Base-by-base conservation (phyloP, 2,888 invertebrate species). In the Eledona agricola region DNA sequence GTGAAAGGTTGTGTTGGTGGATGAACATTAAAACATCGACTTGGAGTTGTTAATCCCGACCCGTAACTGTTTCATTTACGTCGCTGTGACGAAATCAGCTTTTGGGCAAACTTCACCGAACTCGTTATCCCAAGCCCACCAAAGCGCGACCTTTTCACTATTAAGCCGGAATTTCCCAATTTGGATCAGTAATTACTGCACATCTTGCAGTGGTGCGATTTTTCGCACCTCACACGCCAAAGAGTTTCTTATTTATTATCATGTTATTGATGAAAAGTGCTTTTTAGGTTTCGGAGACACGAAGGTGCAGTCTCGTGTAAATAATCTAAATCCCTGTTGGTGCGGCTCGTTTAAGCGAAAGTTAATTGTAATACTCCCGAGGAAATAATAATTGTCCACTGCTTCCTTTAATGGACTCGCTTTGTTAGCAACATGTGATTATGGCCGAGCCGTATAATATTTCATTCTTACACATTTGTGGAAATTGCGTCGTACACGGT, bases 401-500 rank as follows among this genome's bases (percentile, higher is more conserved):
- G 26, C 34, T 45, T 45, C 45, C 45, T 34, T 45, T 45, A 45
- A 45, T 45, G 45, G 45, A 45, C 10, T 16, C 34, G 45, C 16
- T 34, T 45, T 34, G 45, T 34, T 17, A 17, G 15, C 28, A 34
- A 45, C 45, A 23, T 45, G 34, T 45, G 34, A 45, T 43, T 43
- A 43, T 31, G 12, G 31, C 9, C 23, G 1, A 11, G 12, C 22
- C 15, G 23, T 22, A 20, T 34, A 15, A 45, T 45, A 45, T 34
- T 34, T 45, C 34, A 34, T 45, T 34, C 25, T 45, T 20, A 45
- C 16, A 23, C 34, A 32, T 32, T 45, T 45, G 43, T 34, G 45
- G 45, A 45, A 45, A 45, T 13, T 43, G 31, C 42, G 12, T 22
- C 34, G 15, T 38, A 23, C 23, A 25, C 22, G 43, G 13, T 9